Evolutionary conservation across 2,888 invertebrate species (phyloP).

Genomic region (Piscicola geometra): DNA sequence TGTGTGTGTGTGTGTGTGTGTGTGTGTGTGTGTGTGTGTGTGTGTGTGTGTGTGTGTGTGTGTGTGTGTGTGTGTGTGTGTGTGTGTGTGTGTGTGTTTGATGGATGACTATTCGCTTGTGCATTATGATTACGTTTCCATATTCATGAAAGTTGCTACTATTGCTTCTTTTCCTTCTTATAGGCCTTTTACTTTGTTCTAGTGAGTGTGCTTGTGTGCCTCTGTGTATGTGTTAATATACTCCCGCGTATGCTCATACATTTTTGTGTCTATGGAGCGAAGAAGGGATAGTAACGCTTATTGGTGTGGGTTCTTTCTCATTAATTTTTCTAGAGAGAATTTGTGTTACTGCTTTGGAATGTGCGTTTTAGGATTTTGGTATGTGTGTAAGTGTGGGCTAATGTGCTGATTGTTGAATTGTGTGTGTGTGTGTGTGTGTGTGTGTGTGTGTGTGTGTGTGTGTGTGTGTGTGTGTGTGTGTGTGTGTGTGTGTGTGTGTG

Average conservation of each 20-base stretch:
- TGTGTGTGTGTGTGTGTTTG: constrained; percentile 16
- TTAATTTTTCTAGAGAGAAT: no score
- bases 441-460: constrained; percentile 15
- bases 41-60: constrained; percentile 24
- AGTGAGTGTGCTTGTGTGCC: no score
- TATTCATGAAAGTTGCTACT: no score
- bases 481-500: neutral
- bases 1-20: constrained; percentile 28
- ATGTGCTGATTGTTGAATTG: constrained; percentile 22
- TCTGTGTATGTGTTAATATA: no score
- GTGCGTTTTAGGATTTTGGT: constrained; percentile 20
- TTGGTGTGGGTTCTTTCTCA: no score
- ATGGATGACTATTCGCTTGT: no score
- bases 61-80: constrained; percentile 15
- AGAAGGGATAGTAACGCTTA: no score
- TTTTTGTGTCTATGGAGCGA: no score
- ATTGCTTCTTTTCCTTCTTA: no score
- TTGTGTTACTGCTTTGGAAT: constrained; percentile 24
- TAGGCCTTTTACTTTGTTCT: no score
- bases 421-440: constrained; percentile 10
- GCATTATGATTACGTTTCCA: no score
- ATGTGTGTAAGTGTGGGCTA: constrained; percentile 25
- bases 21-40: constrained; percentile 24
- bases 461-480: constrained; percentile 2
- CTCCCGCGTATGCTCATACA: no score